Base-by-base conservation (phyloP, 2,888 invertebrate genomes). In the Pteria penguin region DNA sequence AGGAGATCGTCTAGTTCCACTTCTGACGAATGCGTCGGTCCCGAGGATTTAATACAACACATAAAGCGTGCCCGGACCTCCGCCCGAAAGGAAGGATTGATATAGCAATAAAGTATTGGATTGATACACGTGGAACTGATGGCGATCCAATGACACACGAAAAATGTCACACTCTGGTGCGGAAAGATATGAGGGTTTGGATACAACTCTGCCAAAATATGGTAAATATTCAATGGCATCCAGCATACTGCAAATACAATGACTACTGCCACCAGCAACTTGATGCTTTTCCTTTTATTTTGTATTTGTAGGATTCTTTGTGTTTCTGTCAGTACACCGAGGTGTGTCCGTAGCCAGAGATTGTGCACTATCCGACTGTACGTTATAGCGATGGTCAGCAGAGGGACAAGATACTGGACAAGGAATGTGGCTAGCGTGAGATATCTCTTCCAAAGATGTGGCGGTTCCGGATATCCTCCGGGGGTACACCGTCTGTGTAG, bases 161-260 rank as follows among this genome's bases (percentile, higher is more conserved):
- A 90, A 79, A 92, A 92, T 2, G 89, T 89, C 1, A 87, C 89
- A 1, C 92, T 92, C 77, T 91, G 90, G 81, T 92, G 92, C 24
- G 87, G 85, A 75, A 86, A 87, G 22, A 85, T 78, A 29, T 84
- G 82, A 0, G 82, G 81, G 70, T 87, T 82, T 1, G 88, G 88
- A 62, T 91, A 89, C 60, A 92, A 87, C 79, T 92, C 91, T 11
- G 90, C 89, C 45, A 93, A 86, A 8, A 92, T 77, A 76, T 93
- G 93, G 79, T 93, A 93, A 61, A 92, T 79, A 74, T 93, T 93
- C 22, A 93, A 90, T 0, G 94, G 94, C 81, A 93, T 87, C 93
- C 93, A 93, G 71, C 92, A 93, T 2, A 92, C 63, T 1, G 92
- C 91, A 81, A 93, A 93, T 26, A 91, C 89, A n/a, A 91, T 86